Conservation (phyloP, 2,113 vertebrate species). For the Coptodon bakossiorum region DNA sequence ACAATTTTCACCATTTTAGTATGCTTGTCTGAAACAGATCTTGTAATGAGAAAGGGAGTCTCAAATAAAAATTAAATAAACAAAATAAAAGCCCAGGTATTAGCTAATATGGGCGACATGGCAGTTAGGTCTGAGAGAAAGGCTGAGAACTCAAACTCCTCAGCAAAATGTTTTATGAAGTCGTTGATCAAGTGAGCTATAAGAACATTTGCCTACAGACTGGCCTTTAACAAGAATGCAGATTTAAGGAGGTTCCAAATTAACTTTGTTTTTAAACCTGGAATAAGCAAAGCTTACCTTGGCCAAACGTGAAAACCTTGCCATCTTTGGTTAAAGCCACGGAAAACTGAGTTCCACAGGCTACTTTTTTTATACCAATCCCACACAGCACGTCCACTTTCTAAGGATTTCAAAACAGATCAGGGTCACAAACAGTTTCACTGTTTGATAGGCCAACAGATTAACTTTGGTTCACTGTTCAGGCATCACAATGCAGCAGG, state of each 20-base stretch:
- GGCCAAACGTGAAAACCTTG: conserved; percentile 73
- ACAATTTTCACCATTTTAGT: background rate
- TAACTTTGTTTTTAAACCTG: background rate
- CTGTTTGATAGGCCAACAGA: background rate
- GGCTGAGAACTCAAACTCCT: background rate
- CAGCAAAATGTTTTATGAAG: background rate
- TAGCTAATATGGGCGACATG: background rate
- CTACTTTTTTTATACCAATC: conserved; percentile 70
- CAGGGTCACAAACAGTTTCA: background rate
- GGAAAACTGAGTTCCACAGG: conserved; percentile 78
- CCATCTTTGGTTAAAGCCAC: conserved; percentile 75
- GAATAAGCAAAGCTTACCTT: conserved; percentile 42
- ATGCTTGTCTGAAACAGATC: background rate
- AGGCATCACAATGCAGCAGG: background rate
- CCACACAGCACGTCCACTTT: conserved; percentile 77
- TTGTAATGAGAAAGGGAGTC: background rate
- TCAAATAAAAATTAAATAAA: background rate
- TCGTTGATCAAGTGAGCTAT: background rate
- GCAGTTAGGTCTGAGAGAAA: background rate
- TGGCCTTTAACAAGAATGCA: background rate
- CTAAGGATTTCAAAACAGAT: conserved; percentile 17
- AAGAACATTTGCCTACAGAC: background rate
- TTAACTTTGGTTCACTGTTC: background rate
- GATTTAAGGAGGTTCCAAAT: background rate
- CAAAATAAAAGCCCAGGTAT: background rate